Percentiles rank a stretch among this genome's conserved stretches.
Conservation (phyloP, 2,888 invertebrate species). For the Brenthis hecate region DNA sequence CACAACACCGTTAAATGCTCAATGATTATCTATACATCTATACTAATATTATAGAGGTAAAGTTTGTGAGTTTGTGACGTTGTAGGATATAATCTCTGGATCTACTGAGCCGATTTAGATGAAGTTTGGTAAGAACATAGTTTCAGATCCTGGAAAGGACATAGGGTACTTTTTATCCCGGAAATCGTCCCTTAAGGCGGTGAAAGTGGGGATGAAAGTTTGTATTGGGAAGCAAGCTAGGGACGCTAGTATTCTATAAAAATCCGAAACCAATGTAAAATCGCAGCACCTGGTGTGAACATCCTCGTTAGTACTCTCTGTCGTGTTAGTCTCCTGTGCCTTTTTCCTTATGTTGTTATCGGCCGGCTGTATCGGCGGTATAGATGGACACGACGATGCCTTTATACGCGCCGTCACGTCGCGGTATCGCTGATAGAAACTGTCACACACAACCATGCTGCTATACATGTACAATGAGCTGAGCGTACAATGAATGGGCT, state of each 20-base stretch:
- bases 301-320: constrained; percentile 69
- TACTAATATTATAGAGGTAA: too few species aligned
- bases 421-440: constrained; percentile 94
- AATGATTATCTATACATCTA: too few species aligned
- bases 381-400: constrained; percentile 91
- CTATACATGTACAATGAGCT: constrained; percentile 28
- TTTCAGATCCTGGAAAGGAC: too few species aligned
- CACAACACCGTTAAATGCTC: too few species aligned
- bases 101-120: too few species aligned
- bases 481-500: not conserved
- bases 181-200: too few species aligned
- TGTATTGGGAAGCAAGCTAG: too few species aligned
- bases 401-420: constrained; percentile 94
- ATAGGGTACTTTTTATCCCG: too few species aligned
- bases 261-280: constrained; percentile 43
- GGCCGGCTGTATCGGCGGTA: constrained; percentile 80
- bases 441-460: constrained; percentile 64
- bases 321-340: constrained; percentile 58
- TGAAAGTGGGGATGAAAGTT: too few species aligned
- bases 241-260: not conserved
- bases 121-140: too few species aligned
- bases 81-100: too few species aligned
- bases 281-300: constrained; percentile 74
- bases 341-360: constrained; percentile 61
- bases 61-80: too few species aligned